phyloP scores from a whole-genome alignment of 2,888 invertebrate genomes.

The Argyra leucocephala region DNA sequence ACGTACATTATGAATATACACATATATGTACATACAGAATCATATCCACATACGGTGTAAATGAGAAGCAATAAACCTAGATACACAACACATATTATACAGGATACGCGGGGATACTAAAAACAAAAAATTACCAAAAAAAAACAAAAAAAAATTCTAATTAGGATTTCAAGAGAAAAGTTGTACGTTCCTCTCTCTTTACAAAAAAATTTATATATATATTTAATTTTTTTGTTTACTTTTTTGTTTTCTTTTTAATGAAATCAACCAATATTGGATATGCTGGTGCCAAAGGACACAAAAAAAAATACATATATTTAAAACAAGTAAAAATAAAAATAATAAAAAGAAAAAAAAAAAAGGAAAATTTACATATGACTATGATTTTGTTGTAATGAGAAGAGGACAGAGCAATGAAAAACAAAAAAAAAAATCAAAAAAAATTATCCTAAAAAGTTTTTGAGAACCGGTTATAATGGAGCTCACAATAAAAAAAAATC shows the following conservation, averaged over 20 bases:
- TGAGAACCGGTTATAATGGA: not conserved
- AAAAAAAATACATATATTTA: not conserved
- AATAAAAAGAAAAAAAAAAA: not conserved
- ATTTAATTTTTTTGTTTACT: too few relatives aligned
- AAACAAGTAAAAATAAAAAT: not conserved
- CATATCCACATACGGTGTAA: not conserved
- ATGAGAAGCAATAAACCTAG: not conserved
- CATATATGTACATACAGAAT: too few relatives aligned
- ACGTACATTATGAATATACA: too few relatives aligned
- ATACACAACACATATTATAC: not conserved
- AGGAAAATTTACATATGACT: not conserved
- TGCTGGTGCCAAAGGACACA: constrained; percentile 4
- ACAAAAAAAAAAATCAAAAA: too few relatives aligned
- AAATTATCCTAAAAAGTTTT: not conserved
- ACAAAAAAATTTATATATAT: too few relatives aligned
- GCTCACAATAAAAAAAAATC: not conserved
- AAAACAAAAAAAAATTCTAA: not conserved
- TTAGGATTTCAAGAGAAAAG: constrained; percentile 6
- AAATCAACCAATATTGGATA: constrained; percentile 6
- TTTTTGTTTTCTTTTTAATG: not conserved
- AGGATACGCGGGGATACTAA: not conserved
- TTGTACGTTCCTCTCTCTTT: not conserved
- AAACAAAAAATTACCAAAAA: not conserved
- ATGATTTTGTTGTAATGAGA: not conserved
- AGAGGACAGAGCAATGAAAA: not conserved